Evolutionary conservation across 1,140 invertebrate species (phyloP), one percentile per base, ranked within the genome.

Genomic region (Drosophila bipectinata): DNA sequence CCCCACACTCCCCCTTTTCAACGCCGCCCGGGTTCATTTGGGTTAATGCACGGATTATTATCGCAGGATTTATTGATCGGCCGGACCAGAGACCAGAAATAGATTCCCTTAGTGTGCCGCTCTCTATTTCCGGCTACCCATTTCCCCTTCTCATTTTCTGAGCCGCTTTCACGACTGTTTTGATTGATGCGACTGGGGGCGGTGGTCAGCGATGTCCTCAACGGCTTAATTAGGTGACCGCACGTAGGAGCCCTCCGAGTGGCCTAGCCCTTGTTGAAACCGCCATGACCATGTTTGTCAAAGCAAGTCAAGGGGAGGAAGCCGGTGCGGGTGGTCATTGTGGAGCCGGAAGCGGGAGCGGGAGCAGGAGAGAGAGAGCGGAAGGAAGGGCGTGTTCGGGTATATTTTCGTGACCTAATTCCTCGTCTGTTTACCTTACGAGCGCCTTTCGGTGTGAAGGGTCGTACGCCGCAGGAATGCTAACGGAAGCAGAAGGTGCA

Each of bases 31-130:
- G 44, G 37, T 45, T 77, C 49, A 75, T 85, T 88, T 85, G 74
- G 82, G 78, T 82, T 88, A 78, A 82, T 75, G 82, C 54, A 75
- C 82, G 69, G 83, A 82, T 77, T 81, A 81, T 66, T 64, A 75
- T 52, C 63, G 66, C 9, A n/a, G 28, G 9, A 73, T 39, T 84
- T 84, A 85, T 82, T 72, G 81, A 85, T 87, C 64, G 41, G 14
- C 44, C 62, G 56, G 62, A 61, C 62, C 45, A 49, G 47, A 51
- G 62, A 21, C 63, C 58, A 82, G 48, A 82, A 82, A 88, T 87
- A 87, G 62, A 67, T 74, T 63, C 52, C 52, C 56, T 21, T 60
- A 39, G 37, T 55, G 55, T 55, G 45, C 18, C 18, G 54, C 15
- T 37, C 47, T 78, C 78, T 88, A 88, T 82, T 88, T 87, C 75